These are phyloP conservation scores for Bombus breviceps DNA, from an alignment of 1,140 invertebrate species.

Conservation along the genomic window DNA sequence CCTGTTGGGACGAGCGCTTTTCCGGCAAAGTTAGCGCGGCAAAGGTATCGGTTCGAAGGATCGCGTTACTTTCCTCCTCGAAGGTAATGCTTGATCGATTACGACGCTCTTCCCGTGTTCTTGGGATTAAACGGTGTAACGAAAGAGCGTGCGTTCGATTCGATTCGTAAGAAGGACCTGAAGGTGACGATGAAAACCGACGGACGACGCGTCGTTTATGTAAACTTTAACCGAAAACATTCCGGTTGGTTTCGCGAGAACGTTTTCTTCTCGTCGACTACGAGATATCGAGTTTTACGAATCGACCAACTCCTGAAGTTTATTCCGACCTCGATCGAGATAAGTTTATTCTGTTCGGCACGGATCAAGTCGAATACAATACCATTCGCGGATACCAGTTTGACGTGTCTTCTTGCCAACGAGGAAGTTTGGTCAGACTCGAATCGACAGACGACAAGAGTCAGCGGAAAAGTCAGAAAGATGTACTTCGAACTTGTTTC, in stretches of 20 bases:
- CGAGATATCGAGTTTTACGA: constrained; percentile 7
- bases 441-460: not conserved
- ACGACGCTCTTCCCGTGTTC: not conserved
- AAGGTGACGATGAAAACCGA: not conserved
- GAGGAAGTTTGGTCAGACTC: not conserved
- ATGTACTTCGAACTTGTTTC: not conserved
- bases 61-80: constrained; percentile 1
- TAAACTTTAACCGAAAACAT: not conserved
- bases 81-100: not conserved
- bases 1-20: not conserved
- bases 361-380: constrained; percentile 1
- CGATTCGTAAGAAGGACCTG: not conserved
- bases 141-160: not conserved
- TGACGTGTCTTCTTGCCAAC: not conserved
- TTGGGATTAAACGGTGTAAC: not conserved
- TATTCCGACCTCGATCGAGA: constrained; percentile 9
- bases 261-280: not conserved
- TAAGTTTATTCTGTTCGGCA: not conserved
- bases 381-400: not conserved
- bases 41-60: not conserved
- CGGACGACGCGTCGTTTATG: constrained; percentile 2
- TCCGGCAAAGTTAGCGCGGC: not conserved
- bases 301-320: not conserved
- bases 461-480: not conserved
- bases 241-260: not conserved